phyloP scores from a whole-genome alignment of 1,140 invertebrate species.

The Apis mellifera region Amel_HAv3.1 CM009939.2:6803001-6803500 shows the following conservation, averaged over 20 bases:
- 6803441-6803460: not conserved
- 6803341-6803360: conserved; percentile 53
- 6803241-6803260: conserved; percentile 35
- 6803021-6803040: no score
- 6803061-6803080: not conserved
- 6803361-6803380: conserved; percentile 55
- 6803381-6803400: conserved; percentile 55
- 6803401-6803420: conserved; percentile 17
- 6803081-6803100: no score
- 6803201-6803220: no score
- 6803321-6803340: conserved; percentile 31
- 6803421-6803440: not conserved
- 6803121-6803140: no score
- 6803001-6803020: no score
- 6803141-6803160: no score
- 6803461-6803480: not conserved
- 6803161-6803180: not conserved
- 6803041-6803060: no score
- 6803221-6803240: conserved; percentile 2
- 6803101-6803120: no score
- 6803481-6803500: not conserved
- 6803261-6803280: conserved; percentile 52
- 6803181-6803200: not conserved
- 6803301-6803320: conserved; percentile 35
- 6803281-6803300: conserved; percentile 32